A percentile compares a stretch with the other conserved stretches of the same genome.
Evolutionary conservation across 2,888 invertebrate species (phyloP).

Genomic region (Adelognathus sp.): DNA sequence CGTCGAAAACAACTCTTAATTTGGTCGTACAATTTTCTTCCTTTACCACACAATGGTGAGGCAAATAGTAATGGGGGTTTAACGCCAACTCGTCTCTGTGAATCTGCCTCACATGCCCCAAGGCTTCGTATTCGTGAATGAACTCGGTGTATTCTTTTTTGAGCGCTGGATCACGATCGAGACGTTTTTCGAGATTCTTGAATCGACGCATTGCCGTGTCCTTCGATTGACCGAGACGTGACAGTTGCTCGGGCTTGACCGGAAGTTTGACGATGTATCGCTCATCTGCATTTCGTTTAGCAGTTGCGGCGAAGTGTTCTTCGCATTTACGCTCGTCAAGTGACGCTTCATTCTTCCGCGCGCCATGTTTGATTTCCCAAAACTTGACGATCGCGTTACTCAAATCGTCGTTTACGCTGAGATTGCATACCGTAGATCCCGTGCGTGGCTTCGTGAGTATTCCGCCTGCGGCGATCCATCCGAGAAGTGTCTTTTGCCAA

Average conservation of each 20-base stretch:
- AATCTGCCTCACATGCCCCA: constrained; percentile 20
- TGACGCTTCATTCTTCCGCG: not conserved
- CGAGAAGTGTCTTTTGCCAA: constrained; percentile 42
- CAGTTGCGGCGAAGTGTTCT: constrained; percentile 11
- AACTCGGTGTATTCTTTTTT: constrained; percentile 21
- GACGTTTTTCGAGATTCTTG: not conserved
- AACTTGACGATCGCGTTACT: constrained; percentile 1
- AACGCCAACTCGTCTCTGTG: not conserved
- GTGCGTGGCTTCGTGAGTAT: not conserved
- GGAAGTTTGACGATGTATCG: constrained; percentile 24
- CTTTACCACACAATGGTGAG: constrained; percentile 4
- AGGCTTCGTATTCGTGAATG: constrained; percentile 17
- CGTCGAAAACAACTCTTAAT: not conserved
- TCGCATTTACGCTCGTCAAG: constrained; percentile 26
- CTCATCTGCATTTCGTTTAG: not conserved
- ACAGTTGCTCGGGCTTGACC: not conserved
- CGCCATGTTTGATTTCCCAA: constrained; percentile 46
- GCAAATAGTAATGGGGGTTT: constrained; percentile 1
- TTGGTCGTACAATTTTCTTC: not conserved
- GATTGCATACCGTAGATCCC: not conserved
- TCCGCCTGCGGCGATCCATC: constrained; percentile 49
- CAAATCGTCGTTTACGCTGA: not conserved
- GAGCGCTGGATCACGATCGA: not conserved
- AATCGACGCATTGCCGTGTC: constrained; percentile 10
- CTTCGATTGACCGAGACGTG: constrained; percentile 3